These are phyloP conservation scores for Criorhina ranunculi DNA, from an alignment of 2,888 invertebrate genomes.

Conservation along the genomic window DNA sequence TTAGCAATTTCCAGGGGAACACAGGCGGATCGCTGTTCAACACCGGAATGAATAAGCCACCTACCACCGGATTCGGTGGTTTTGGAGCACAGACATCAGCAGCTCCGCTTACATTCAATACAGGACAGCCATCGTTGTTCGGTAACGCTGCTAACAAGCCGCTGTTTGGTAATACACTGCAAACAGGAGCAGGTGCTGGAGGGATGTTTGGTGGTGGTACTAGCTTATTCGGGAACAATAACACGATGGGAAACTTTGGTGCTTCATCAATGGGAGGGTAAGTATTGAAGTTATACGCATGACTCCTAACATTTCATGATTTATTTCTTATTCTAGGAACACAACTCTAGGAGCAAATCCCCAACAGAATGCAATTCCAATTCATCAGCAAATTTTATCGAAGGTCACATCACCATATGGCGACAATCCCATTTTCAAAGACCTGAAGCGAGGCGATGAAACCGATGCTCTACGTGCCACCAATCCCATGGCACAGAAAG, in stretches of 20 bases:
- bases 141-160: slow-evolving; percentile 84
- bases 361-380: slow-evolving; percentile 83
- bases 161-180: slow-evolving; percentile 83
- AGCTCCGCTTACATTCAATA: slow-evolving; percentile 83
- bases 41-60: slow-evolving; percentile 83
- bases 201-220: slow-evolving; percentile 85
- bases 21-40: slow-evolving; percentile 82
- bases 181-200: slow-evolving; percentile 77
- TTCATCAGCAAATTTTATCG: slow-evolving; percentile 90
- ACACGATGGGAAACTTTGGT: slow-evolving; percentile 83
- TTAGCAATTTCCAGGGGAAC: slow-evolving; percentile 80
- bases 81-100: slow-evolving; percentile 85
- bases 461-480: slow-evolving; percentile 89
- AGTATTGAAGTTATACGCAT: neutral
- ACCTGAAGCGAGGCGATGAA: slow-evolving; percentile 86
- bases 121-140: slow-evolving; percentile 84
- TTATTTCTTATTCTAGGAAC: slow-evolving; percentile 56
- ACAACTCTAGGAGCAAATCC: slow-evolving; percentile 79
- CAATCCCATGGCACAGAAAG: slow-evolving; percentile 89
- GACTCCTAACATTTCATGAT: neutral
- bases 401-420: slow-evolving; percentile 94
- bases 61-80: slow-evolving; percentile 86
- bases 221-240: slow-evolving; percentile 78
- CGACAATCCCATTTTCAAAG: slow-evolving; percentile 93
- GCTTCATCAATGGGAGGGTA: slow-evolving; percentile 79